Evolutionary conservation across 2,113 vertebrate genomes (phyloP), one percentile per base, ranked within the genome.

Genomic region (Saguinus imperator): DNA sequence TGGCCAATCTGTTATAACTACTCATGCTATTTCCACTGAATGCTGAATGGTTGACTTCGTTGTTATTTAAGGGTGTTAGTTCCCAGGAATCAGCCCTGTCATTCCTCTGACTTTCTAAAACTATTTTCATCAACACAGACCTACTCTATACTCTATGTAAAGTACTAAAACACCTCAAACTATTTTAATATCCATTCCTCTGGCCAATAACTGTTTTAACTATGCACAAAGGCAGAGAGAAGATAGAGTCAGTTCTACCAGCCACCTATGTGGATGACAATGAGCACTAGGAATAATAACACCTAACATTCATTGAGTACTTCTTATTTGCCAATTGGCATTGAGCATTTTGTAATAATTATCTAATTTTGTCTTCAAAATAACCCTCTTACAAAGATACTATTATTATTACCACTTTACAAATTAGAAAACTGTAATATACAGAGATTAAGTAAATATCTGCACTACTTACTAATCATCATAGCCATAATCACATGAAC

Each of bases 311-410:
- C 73, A 40, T 1, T 52, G 21, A 83, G 9, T 8, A 84, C 1
- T 57, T 91, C 3, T 40, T 91, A 48, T 57, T 40, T 84, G 70
- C 32, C 58, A 81, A 32, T 32, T 29, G 45, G 23, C 35, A 55
- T 81, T 87, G 77, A n/a, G 14, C 55, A 55, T 84, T 83, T 87
- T 64, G 40, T 55, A 92, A 87, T 87, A 86, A 82, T 48, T 85
- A 76, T 20, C 6, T 88, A 68, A 83, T 64, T 86, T 89, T 89
- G 58, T 66, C 35, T 90, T 35, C 79, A 87, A 94, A 94, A 95
- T 85, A 91, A 52, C 2, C 1, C 12, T 87, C 17, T 84, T 40
- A 66, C 21, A 76, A 68, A 58, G 5, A 88, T 43, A 96, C 17
- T 52, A 16, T 76, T 82, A 52, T 83, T 37, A 29, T 87, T 48